Percentiles rank a stretch among this genome's conserved stretches.
Evolutionary conservation across 2,797 vertebrate species (phyloP).

Genomic region (Danio jaintianensis): DNA sequence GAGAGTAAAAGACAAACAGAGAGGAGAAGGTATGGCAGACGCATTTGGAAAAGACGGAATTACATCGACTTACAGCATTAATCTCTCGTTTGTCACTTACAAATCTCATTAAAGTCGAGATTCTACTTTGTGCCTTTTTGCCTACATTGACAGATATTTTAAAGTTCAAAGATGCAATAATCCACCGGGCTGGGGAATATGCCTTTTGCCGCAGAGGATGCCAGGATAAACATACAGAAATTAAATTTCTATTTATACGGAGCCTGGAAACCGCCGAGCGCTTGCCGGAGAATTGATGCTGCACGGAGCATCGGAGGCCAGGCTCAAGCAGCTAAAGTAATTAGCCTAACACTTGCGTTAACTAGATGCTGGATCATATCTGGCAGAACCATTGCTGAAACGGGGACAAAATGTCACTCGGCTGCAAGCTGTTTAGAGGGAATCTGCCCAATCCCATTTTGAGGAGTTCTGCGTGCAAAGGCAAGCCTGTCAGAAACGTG

Average conservation of each 20-base stretch:
- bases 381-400: conserved; percentile 63
- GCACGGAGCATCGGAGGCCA: conserved; percentile 65
- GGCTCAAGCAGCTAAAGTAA: conserved; percentile 62
- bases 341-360: conserved; percentile 60
- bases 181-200: conserved; percentile 74
- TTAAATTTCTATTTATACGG: conserved; percentile 88
- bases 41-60: conserved; percentile 46
- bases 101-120: conserved; percentile 66
- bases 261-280: conserved; percentile 71
- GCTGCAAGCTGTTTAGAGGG: conserved; percentile 64
- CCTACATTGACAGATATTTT: conserved; percentile 79
- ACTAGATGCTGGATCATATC: conserved; percentile 62
- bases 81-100: conserved; percentile 57
- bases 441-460: conserved; percentile 62
- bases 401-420: conserved; percentile 62
- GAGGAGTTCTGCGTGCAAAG: conserved; percentile 53
- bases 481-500: conserved; percentile 49
- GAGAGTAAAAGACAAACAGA: conserved; percentile 28
- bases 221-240: conserved; percentile 84
- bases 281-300: conserved; percentile 76
- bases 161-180: conserved; percentile 81
- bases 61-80: conserved; percentile 49
- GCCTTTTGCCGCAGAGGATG: conserved; percentile 78
- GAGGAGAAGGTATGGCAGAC: conserved; percentile 15
- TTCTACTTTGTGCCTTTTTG: conserved; percentile 64